Percentiles rank a stretch among this genome's conserved stretches.
phyloP scores from a whole-genome alignment of 2,113 vertebrate genomes.

The Paramormyrops kingsleyae region DNA sequence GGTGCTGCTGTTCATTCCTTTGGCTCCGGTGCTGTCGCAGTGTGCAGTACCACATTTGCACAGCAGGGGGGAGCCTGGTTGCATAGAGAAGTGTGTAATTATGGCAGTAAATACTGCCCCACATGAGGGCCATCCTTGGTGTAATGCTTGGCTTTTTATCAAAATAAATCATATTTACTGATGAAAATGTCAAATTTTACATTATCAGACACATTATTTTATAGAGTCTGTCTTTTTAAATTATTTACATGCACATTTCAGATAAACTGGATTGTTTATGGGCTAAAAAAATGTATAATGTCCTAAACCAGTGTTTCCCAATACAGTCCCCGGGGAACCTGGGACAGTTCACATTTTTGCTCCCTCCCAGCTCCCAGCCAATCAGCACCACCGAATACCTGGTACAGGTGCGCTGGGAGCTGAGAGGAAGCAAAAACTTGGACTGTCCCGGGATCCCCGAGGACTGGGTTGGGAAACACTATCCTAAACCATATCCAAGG shows the following conservation, averaged over 20 bases:
- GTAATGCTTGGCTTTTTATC: background rate
- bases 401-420: too few relatives aligned
- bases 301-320: too few relatives aligned
- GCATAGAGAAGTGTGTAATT: conserved; percentile 1
- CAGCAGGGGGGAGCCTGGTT: background rate
- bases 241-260: background rate
- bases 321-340: too few relatives aligned
- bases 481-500: background rate
- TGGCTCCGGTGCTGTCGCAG: background rate
- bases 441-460: too few relatives aligned
- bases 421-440: too few relatives aligned
- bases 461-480: too few relatives aligned
- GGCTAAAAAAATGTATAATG: background rate
- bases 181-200: background rate
- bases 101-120: background rate
- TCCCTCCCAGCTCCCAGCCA: too few relatives aligned
- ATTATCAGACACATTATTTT: background rate
- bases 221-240: background rate
- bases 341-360: too few relatives aligned
- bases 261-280: background rate
- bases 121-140: background rate
- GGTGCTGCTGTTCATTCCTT: background rate
- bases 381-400: too few relatives aligned
- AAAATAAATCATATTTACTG: background rate
- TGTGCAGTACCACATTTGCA: background rate